These are phyloP conservation scores for Mayetiola destructor DNA, from an alignment of 2,888 invertebrate genomes.

Conservation along the genomic window DNA sequence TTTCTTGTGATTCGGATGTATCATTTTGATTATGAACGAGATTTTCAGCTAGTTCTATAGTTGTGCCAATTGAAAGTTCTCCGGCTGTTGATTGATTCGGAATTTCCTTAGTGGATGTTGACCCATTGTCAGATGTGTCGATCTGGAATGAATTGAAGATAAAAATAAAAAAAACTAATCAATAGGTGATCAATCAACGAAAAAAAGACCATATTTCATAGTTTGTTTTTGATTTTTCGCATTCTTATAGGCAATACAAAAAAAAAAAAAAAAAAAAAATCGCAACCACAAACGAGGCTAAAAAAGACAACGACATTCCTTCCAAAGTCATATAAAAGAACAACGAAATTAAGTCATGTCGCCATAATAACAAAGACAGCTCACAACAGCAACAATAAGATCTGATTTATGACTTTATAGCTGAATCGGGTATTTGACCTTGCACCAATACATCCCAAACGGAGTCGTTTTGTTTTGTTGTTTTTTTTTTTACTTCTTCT, in stretches of 20 bases:
- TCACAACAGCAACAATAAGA: not conserved
- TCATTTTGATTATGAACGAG: too few relatives aligned
- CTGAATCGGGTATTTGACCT: constrained; percentile 12
- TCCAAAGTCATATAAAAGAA: constrained; percentile 5
- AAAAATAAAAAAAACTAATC: not conserved
- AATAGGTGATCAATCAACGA: too few relatives aligned
- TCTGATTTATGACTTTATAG: constrained; percentile 10
- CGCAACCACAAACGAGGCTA: not conserved
- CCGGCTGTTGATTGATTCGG: not conserved
- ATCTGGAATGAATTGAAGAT: not conserved
- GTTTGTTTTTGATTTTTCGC: too few relatives aligned
- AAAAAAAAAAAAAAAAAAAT: not conserved
- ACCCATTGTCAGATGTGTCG: constrained; percentile 10
- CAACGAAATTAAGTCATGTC: constrained; percentile 10
- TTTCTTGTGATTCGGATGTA: too few relatives aligned
- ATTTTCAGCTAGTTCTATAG: too few relatives aligned
- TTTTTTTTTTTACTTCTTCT: too few relatives aligned
- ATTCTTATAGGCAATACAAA: not conserved
- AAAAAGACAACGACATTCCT: not conserved
- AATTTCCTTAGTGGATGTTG: not conserved
- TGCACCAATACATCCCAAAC: constrained; percentile 1
- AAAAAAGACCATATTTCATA: too few relatives aligned
- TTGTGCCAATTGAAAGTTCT: too few relatives aligned
- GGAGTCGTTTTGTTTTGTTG: too few relatives aligned
- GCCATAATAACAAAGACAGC: constrained; percentile 9